Evolutionary conservation across 2,113 vertebrate genomes (phyloP).

Genomic region (Cochlearius cochlearius): DNA sequence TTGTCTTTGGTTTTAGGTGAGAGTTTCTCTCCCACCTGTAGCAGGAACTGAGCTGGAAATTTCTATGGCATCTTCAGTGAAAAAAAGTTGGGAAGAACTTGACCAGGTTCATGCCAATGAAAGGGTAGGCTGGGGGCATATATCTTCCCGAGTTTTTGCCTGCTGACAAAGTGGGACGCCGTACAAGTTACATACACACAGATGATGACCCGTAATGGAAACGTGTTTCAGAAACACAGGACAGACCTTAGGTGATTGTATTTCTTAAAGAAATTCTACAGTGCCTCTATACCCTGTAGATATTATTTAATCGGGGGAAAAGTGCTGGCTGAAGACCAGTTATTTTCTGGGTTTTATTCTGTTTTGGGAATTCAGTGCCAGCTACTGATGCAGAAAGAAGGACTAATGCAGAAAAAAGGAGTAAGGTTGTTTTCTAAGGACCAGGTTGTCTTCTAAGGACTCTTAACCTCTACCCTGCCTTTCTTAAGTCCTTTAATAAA

Average conservation of each 20-base stretch:
- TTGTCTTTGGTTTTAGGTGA: accelerated
- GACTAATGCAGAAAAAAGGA: not conserved
- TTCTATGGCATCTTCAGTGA: not conserved
- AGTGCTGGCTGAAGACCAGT: not conserved
- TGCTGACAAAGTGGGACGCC: not conserved
- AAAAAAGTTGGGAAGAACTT: not conserved
- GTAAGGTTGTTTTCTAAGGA: too few relatives aligned
- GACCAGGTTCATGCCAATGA: not conserved
- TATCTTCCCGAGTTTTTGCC: not conserved
- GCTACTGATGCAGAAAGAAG: not conserved
- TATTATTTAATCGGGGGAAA: not conserved
- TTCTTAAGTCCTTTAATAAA: not conserved
- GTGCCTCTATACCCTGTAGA: not conserved
- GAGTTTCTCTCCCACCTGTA: not conserved
- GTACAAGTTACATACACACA: not conserved
- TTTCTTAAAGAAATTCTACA: not conserved
- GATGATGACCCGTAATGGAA: not conserved
- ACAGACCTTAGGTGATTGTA: not conserved
- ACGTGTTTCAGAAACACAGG: not conserved
- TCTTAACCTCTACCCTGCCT: not conserved
- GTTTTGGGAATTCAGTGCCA: not conserved
- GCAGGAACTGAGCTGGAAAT: not conserved
- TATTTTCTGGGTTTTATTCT: not conserved
- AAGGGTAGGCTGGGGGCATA: accelerated
- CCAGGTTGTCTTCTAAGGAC: not conserved